Base-by-base conservation (phyloP, 2,113 vertebrate genomes). In the Erinaceus europaeus region DNA sequence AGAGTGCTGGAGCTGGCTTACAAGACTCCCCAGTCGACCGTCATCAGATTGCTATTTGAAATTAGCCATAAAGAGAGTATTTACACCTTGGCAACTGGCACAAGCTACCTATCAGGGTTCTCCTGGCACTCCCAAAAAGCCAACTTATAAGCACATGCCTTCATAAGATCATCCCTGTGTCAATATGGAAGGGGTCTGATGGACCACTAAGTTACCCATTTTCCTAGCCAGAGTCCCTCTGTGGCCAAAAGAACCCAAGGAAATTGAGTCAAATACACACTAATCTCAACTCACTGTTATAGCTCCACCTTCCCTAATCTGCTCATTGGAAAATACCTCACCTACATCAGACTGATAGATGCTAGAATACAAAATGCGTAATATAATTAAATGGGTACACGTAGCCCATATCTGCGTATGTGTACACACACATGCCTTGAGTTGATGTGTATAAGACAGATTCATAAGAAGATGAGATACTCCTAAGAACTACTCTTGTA, bases 401-500 rank as follows among this genome's bases (percentile, higher is more conserved):
- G 25, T n/a, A n/a, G n/a, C n/a, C 64, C 17, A 64, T n/a, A 9
- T 52, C 29, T 68, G 23, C 10, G 50, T 5, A 1, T n/a, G 23
- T 0, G 3, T 4, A 12, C 10, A 34, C 12, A n/a, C 2, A 11
- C 5, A 12, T 59, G 13, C 2, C 0, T 9, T n/a, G n/a, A n/a
- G n/a, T n/a, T n/a, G n/a, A n/a, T n/a, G n/a, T n/a, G n/a, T n/a
- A n/a, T n/a, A n/a, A n/a, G n/a, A n/a, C n/a, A n/a, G n/a, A n/a
- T n/a, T n/a, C n/a, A n/a, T n/a, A n/a, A n/a, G n/a, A n/a, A n/a
- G n/a, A n/a, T n/a, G n/a, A n/a, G n/a, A n/a, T n/a, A n/a, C n/a
- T n/a, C n/a, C n/a, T n/a, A n/a, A n/a, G n/a, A n/a, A n/a, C n/a
- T n/a, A n/a, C n/a, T n/a, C n/a, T n/a, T n/a, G n/a, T n/a, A n/a